Evolutionary conservation across 2,797 vertebrate genomes (phyloP), one percentile per base, ranked within the genome.

Genomic region (Acanthurus leucopareius): DNA sequence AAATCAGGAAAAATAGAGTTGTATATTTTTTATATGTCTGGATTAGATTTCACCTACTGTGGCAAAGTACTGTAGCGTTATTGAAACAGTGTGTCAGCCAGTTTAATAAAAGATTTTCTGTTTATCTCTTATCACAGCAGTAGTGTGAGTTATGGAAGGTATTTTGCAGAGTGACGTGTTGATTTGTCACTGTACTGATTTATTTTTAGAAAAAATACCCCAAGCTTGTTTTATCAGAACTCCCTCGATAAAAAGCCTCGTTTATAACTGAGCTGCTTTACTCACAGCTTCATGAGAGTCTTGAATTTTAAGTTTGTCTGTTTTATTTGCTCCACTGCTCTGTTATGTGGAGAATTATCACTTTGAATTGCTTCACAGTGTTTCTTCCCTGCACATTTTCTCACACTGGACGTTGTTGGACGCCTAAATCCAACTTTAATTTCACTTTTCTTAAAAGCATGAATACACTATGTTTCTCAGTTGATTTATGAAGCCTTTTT

Each of bases 361-460:
- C 5, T 16, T 3, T 2, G 17, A 0, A 49, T 45, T 51, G 19
- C 44, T 22, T 13, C 42, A 53, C 28, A 14, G 13, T 69, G 54
- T 35, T 40, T 58, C 47, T 45, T 40, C 14, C 61, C 32, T 42
- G 19, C 28, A 10, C 10, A 20, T 10, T 57, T 20, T 65, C 9
- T 53, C 17, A 11, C 67, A 40, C n/a, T 51, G 57, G 2, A 7
- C 6, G 5, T 40, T 40, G 40, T 40, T 10, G 40, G 40, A 15
- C 40, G 14, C 40, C 19, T 22, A 22, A 38, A 38, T 32, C 44
- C 14, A 20, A 16, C 20, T 68, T 45, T 22, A 5, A 17, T 47
- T 47, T 40, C 3, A 11, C 40, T 40, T 79, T 58, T 73, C 16
- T 45, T 15, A 20, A 19, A n/a, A 63, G 60, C 53, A 51, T 82